These are phyloP conservation scores for Burhinus oedicnemus DNA, from an alignment of 2,113 vertebrate species.

Conservation along the genomic window DNA sequence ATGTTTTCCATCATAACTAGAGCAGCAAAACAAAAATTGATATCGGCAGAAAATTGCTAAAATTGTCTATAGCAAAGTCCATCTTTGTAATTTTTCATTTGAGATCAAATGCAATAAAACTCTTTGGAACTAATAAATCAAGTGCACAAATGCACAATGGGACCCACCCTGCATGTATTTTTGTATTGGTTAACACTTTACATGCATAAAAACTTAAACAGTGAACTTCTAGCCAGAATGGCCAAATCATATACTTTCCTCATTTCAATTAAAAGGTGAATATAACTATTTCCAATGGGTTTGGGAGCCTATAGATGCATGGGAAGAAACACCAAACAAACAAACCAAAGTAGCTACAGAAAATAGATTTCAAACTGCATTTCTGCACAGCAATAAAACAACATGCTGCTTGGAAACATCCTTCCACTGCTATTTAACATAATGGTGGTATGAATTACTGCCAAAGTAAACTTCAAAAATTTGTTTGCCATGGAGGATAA, in stretches of 20 bases:
- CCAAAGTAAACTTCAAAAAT: conserved; percentile 37
- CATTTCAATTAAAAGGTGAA: neutral
- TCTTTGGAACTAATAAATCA: neutral
- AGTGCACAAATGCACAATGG: neutral
- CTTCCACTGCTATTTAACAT: neutral
- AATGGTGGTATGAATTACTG: neutral
- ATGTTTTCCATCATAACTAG: neutral
- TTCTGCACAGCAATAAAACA: conserved; percentile 4
- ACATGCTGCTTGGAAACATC: neutral
- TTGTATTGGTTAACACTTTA: neutral
- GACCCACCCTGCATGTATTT: neutral
- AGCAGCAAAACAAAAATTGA: neutral
- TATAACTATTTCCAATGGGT: neutral
- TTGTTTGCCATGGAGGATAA: conserved; percentile 17
- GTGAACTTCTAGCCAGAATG: neutral
- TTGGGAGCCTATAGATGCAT: neutral
- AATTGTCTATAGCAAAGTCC: neutral
- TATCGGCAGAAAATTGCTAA: neutral
- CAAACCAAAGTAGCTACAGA: neutral
- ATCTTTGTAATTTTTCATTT: neutral
- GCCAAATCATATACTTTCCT: neutral
- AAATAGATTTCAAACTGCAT: neutral
- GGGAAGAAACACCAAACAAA: neutral
- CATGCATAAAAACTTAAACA: neutral
- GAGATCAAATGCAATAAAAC: neutral